A percentile compares a stretch with the other conserved stretches of the same genome.
Conservation (phyloP, 2,888 invertebrate species). For the Sphaerophoria rueppellii region DNA sequence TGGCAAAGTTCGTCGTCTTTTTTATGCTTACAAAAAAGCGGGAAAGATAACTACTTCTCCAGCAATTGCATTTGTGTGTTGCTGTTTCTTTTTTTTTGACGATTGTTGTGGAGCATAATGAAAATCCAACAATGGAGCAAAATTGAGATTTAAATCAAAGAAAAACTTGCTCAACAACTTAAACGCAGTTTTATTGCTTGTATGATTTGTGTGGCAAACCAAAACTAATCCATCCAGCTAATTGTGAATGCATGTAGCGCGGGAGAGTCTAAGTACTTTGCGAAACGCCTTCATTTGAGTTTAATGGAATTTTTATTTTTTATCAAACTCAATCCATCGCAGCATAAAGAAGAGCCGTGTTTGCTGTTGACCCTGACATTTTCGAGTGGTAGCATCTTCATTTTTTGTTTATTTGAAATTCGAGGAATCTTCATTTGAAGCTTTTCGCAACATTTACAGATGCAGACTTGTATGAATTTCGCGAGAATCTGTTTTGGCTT, state of each 20-base stretch:
- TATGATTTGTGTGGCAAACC: background rate
- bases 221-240: conserved; percentile 2
- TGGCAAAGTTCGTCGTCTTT: conserved; percentile 34
- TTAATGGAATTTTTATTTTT: background rate
- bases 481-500: conserved; percentile 37
- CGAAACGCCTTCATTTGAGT: conserved; percentile 36
- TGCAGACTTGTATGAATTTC: conserved; percentile 17
- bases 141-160: conserved; percentile 24
- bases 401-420: conserved; percentile 30
- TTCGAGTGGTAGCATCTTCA: conserved; percentile 49
- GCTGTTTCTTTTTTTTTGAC: background rate
- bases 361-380: conserved; percentile 58
- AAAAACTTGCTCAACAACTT: conserved; percentile 25
- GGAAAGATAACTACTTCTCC: conserved; percentile 26
- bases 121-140: conserved; percentile 11
- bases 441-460: conserved; percentile 27
- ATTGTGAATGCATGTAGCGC: conserved; percentile 9
- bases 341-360: conserved; percentile 21
- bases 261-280: conserved; percentile 28
- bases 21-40: conserved; percentile 33
- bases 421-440: conserved; percentile 18
- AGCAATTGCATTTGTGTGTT: background rate
- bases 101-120: conserved; percentile 28
- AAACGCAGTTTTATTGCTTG: background rate
- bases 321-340: conserved; percentile 19